phyloP scores from a whole-genome alignment of 2,113 vertebrate species.

The Nansenia antarctica region DNA sequence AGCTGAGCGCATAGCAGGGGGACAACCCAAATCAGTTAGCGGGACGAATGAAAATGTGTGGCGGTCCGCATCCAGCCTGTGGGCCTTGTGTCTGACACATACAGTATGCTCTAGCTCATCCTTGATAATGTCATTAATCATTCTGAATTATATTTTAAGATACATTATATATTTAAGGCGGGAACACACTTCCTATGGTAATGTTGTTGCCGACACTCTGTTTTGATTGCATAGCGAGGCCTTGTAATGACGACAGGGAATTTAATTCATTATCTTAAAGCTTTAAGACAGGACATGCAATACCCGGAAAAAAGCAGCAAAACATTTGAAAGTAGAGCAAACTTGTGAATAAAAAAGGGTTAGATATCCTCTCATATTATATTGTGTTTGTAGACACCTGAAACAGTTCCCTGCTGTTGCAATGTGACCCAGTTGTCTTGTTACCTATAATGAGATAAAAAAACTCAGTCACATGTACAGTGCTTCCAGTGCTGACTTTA shows the following conservation, averaged over 20 bases:
- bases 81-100: neutral
- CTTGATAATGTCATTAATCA: neutral
- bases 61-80: neutral
- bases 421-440: constrained; percentile 44
- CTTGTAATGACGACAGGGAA: too few relatives aligned
- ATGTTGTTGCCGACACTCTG: too few relatives aligned
- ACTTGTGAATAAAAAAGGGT: neutral
- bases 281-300: constrained; percentile 14
- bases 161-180: too few relatives aligned
- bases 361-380: constrained; percentile 7
- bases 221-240: too few relatives aligned
- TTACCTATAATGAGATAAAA: constrained; percentile 6
- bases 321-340: constrained; percentile 31
- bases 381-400: constrained; percentile 16
- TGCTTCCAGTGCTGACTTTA: constrained; percentile 6
- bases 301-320: neutral
- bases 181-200: too few relatives aligned
- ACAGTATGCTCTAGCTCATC: neutral
- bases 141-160: neutral
- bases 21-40: too few relatives aligned
- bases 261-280: neutral
- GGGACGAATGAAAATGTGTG: too few relatives aligned
- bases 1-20: too few relatives aligned
- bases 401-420: constrained; percentile 31
- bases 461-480: constrained; percentile 2